phyloP scores from a whole-genome alignment of 2,888 invertebrate genomes.

The Phasia obesa region DNA sequence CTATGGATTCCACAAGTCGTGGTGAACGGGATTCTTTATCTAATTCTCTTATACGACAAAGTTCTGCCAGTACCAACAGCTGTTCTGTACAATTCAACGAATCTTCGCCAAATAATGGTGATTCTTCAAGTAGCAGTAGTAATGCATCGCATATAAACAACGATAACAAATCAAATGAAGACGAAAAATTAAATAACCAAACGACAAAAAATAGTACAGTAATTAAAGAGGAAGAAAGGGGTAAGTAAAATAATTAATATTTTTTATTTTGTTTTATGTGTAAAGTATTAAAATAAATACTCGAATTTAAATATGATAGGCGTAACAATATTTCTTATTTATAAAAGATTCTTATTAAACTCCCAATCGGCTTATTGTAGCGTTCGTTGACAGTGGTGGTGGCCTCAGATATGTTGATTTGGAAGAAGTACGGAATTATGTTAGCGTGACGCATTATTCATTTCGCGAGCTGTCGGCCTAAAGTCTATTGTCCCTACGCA shows the following conservation, averaged over 20 bases:
- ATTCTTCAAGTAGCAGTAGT: slow-evolving; percentile 57
- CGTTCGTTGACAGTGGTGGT: too few species aligned
- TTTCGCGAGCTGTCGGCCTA: too few species aligned
- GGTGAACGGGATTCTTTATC: slow-evolving; percentile 49
- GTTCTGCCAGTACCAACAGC: slow-evolving; percentile 48
- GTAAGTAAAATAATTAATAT: slow-evolving; percentile 63
- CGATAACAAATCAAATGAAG: slow-evolving; percentile 56
- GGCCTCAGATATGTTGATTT: too few species aligned
- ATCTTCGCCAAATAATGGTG: slow-evolving; percentile 63
- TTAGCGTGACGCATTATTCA: too few species aligned
- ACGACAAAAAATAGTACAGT: slow-evolving; percentile 52
- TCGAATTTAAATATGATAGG: too few species aligned
- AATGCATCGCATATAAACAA: slow-evolving; percentile 53
- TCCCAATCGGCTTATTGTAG: too few species aligned
- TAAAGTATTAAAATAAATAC: too few species aligned
- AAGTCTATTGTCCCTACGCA: too few species aligned
- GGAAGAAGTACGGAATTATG: too few species aligned
- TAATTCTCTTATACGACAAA: slow-evolving; percentile 52
- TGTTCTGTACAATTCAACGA: slow-evolving; percentile 60
- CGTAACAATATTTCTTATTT: too few species aligned
- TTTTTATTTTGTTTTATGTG: neutral
- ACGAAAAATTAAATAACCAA: slow-evolving; percentile 54
- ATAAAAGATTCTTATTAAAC: too few species aligned
- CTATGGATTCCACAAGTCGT: slow-evolving; percentile 51
- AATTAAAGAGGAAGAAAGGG: slow-evolving; percentile 76